Evolutionary conservation across 2,113 vertebrate species (phyloP).

Genomic region (Mobula hypostoma): DNA sequence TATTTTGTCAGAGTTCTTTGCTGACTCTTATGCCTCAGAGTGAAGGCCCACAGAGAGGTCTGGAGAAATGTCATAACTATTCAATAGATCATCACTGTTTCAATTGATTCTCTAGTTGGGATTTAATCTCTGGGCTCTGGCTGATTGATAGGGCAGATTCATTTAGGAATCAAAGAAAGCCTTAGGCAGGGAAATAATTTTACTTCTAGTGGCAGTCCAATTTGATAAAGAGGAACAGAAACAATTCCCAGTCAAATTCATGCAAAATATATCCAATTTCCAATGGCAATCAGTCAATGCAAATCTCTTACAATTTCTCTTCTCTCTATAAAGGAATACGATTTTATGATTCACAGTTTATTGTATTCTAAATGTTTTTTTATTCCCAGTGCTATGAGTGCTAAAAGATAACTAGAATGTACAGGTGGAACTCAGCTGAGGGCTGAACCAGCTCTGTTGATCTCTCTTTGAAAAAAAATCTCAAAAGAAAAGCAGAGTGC

Average conservation of each 20-base stretch:
- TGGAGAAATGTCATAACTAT: not conserved
- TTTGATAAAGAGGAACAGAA: not conserved
- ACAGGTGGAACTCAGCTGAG: not conserved
- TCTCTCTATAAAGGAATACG: not conserved
- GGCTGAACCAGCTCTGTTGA: not conserved
- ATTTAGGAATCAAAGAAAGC: not conserved
- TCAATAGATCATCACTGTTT: not conserved
- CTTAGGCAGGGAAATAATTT: not conserved
- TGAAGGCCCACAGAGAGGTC: not conserved
- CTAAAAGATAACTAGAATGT: not conserved
- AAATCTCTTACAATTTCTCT: not conserved
- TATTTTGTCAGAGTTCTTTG: not conserved
- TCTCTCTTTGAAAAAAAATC: not conserved
- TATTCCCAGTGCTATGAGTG: not conserved
- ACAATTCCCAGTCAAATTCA: not conserved
- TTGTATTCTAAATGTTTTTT: not conserved
- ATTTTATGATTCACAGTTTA: not conserved
- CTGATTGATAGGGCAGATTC: not conserved
- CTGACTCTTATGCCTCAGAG: slow-evolving; percentile 8
- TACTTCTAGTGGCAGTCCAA: not conserved
- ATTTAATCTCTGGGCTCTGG: not conserved
- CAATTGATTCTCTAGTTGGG: no score
- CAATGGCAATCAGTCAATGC: not conserved
- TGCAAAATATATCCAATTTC: not conserved
- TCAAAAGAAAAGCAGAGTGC: not conserved